Evolutionary conservation across 1,140 invertebrate species (phyloP).

Genomic region (Steinernema khuongi): DNA sequence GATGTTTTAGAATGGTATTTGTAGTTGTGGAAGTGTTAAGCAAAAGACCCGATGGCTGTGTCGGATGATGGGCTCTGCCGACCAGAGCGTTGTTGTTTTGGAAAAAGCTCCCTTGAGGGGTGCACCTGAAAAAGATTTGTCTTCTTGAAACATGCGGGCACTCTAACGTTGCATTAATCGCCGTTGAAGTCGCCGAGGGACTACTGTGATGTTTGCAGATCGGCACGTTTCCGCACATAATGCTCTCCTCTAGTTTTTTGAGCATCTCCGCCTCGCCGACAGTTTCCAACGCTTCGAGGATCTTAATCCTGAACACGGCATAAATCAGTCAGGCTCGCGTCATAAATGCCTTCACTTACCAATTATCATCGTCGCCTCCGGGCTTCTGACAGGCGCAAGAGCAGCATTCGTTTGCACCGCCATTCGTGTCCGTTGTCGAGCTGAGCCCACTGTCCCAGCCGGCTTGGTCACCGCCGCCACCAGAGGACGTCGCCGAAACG

Average conservation of each 20-base stretch:
- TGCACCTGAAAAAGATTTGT: conserved; percentile 7
- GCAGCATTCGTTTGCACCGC: conserved; percentile 22
- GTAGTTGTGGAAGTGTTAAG: conserved; percentile 11
- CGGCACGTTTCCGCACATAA: conserved; percentile 34
- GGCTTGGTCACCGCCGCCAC: conserved; percentile 23
- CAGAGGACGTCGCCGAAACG: conserved; percentile 6
- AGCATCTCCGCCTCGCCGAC: conserved; percentile 49
- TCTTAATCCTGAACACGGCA: conserved; percentile 35
- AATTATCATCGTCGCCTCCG: conserved; percentile 22
- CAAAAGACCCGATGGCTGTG: not conserved
- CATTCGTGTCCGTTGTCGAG: conserved; percentile 40
- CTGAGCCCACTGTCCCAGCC: conserved; percentile 47
- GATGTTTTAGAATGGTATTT: conserved; percentile 15
- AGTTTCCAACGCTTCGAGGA: conserved; percentile 45
- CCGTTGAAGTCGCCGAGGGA: not conserved
- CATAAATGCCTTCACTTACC: conserved; percentile 15
- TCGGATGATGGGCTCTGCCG: not conserved
- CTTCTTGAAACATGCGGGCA: not conserved
- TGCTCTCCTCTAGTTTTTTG: conserved; percentile 45
- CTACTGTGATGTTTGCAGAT: conserved; percentile 15
- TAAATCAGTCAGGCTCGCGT: not conserved
- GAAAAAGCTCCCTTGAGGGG: conserved; percentile 20
- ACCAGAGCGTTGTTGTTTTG: conserved; percentile 13
- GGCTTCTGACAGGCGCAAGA: conserved; percentile 6
- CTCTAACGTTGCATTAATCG: not conserved